Conservation (phyloP, 2,113 vertebrate species). For the Pelusios castaneus region DNA sequence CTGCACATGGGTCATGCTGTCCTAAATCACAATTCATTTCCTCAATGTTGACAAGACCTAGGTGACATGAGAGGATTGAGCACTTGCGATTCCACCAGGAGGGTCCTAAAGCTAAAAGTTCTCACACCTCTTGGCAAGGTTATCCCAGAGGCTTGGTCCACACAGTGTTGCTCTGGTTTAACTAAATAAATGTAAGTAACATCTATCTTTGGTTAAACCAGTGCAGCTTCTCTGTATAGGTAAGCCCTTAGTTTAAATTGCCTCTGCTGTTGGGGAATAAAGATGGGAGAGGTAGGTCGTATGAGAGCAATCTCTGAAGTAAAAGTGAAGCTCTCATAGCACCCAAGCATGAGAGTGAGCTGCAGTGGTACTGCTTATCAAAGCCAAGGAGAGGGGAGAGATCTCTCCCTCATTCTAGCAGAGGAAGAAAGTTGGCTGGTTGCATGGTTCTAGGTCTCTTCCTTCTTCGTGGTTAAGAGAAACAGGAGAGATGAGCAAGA, state of each 20-base stretch:
- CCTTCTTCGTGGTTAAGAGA: neutral
- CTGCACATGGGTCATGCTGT: neutral
- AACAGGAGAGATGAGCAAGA: neutral
- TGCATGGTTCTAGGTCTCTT: neutral
- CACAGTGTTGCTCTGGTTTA: neutral
- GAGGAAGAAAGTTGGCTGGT: neutral
- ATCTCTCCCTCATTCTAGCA: too few species aligned
- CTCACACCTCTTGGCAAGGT: neutral
- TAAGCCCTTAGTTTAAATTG: neutral
- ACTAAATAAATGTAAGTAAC: neutral
- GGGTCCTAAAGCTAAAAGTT: neutral
- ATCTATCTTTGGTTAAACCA: neutral
- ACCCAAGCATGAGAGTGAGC: neutral
- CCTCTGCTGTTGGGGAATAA: neutral
- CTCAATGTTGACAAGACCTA: neutral
- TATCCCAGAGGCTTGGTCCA: neutral
- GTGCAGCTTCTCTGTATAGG: neutral
- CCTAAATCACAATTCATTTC: neutral
- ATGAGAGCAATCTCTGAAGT: neutral
- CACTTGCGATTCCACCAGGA: neutral
- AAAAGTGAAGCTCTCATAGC: neutral
- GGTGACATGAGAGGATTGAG: neutral
- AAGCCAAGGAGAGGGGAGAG: neutral
- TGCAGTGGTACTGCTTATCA: too few species aligned
- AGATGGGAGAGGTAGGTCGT: too few species aligned